phyloP scores from a whole-genome alignment of 2,113 vertebrate genomes.

The Oplegnathus fasciatus region DNA sequence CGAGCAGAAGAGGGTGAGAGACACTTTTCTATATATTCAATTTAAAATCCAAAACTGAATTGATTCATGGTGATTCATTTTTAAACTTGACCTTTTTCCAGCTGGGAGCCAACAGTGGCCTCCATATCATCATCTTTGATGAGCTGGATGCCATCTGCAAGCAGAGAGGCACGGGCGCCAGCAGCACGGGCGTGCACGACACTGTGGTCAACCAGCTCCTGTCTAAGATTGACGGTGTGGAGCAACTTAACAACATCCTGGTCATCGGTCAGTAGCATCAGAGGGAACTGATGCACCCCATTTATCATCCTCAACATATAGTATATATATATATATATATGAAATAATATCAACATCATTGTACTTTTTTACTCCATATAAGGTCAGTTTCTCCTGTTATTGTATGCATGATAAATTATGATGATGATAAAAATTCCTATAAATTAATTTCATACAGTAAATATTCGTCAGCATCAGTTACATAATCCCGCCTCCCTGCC shows the following conservation, averaged over 20 bases:
- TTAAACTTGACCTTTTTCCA: constrained; percentile 51
- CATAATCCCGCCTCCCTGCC: neutral
- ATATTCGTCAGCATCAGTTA: too few relatives aligned
- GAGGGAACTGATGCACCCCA: neutral
- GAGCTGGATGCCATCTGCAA: constrained; percentile 99
- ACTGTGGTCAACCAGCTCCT: constrained; percentile 98
- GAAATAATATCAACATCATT: neutral
- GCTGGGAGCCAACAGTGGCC: constrained; percentile 97
- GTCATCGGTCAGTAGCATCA: constrained; percentile 90
- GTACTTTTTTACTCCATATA: neutral
- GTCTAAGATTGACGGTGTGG: constrained; percentile 98
- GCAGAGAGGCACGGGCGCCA: constrained; percentile 95
- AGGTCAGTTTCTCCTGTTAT: neutral
- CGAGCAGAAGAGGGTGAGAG: constrained; percentile 93
- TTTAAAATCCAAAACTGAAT: neutral
- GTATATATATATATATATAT: too few relatives aligned
- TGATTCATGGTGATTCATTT: too few relatives aligned
- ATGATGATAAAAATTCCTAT: too few relatives aligned
- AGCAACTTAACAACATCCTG: constrained; percentile 99
- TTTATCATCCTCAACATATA: neutral
- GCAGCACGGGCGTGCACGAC: constrained; percentile 97
- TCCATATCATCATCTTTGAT: constrained; percentile 99
- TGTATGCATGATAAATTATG: neutral
- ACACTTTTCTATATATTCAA: fast-evolving
- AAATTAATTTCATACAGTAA: neutral